These are phyloP conservation scores for Rachycentron canadum DNA, from an alignment of 2,797 vertebrate genomes.

Conservation along the genomic window DNA sequence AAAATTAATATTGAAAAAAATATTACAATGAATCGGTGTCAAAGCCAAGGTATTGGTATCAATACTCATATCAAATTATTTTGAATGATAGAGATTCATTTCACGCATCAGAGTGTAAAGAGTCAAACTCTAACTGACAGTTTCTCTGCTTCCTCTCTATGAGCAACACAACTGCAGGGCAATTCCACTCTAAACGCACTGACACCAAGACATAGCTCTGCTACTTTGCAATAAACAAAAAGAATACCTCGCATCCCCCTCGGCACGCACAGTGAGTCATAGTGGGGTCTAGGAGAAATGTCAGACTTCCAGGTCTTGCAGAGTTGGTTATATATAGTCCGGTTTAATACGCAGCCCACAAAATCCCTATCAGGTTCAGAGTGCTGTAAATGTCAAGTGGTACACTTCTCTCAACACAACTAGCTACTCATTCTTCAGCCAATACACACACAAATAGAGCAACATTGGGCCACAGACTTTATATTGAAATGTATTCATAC, in stretches of 20 bases:
- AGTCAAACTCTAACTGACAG: not conserved
- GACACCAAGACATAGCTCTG: not conserved
- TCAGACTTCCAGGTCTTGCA: constrained; percentile 11
- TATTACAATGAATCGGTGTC: no score
- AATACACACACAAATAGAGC: not conserved
- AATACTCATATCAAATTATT: no score
- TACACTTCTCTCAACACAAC: constrained; percentile 25
- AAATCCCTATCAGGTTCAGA: constrained; percentile 62
- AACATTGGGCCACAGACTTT: not conserved
- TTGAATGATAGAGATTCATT: no score
- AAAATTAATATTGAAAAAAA: no score
- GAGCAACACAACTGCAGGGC: not conserved
- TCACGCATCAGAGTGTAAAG: not conserved
- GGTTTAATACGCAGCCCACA: constrained; percentile 16
- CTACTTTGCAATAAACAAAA: constrained; percentile 10
- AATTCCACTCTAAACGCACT: constrained; percentile 1
- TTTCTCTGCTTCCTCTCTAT: not conserved
- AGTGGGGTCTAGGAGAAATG: not conserved
- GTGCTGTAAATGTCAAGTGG: constrained; percentile 69
- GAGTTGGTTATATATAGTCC: constrained; percentile 56
- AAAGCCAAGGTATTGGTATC: no score
- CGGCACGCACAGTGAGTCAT: not conserved
- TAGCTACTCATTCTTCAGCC: not conserved
- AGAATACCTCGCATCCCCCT: not conserved
- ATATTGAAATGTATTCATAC: not conserved